Conservation (phyloP, 2,797 vertebrate species). For the Cyprinodon diabolis region DNA sequence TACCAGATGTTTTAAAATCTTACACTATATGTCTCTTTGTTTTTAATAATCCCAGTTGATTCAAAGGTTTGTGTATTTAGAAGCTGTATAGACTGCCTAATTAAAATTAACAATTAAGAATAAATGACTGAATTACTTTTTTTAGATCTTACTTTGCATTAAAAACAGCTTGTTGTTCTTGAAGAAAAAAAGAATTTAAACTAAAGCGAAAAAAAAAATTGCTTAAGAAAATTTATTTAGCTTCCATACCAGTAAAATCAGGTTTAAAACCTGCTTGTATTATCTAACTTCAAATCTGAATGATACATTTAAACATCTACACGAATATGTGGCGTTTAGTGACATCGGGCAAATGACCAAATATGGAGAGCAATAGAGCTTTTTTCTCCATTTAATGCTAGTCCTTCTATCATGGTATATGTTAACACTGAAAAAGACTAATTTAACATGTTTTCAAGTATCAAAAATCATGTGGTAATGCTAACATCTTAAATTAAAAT, state of each 20-base stretch:
- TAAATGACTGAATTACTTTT: slow-evolving; percentile 40
- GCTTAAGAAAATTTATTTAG: background rate
- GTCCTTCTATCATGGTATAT: background rate
- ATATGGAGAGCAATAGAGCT: no score
- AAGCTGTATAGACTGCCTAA: slow-evolving; percentile 16
- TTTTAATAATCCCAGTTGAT: slow-evolving; percentile 22
- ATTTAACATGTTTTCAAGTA: background rate
- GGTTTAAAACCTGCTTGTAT: background rate
- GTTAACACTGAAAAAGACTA: background rate
- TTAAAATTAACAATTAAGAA: slow-evolving; percentile 56
- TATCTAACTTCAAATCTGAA: background rate
- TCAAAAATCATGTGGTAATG: background rate
- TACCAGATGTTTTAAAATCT: background rate
- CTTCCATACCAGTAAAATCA: background rate
- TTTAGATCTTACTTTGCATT: slow-evolving; percentile 25
- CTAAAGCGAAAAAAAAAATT: background rate
- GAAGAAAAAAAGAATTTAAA: slow-evolving; percentile 7
- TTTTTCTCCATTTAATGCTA: background rate
- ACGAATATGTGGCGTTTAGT: background rate
- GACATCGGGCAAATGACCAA: background rate
- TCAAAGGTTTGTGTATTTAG: slow-evolving; percentile 24
- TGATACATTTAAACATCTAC: background rate
- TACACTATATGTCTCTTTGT: background rate
- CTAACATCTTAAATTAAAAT: background rate
- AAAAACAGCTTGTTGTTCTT: slow-evolving; percentile 43